Conservation (phyloP, 2,797 vertebrate genomes). For the Lerista edwardsae region DNA sequence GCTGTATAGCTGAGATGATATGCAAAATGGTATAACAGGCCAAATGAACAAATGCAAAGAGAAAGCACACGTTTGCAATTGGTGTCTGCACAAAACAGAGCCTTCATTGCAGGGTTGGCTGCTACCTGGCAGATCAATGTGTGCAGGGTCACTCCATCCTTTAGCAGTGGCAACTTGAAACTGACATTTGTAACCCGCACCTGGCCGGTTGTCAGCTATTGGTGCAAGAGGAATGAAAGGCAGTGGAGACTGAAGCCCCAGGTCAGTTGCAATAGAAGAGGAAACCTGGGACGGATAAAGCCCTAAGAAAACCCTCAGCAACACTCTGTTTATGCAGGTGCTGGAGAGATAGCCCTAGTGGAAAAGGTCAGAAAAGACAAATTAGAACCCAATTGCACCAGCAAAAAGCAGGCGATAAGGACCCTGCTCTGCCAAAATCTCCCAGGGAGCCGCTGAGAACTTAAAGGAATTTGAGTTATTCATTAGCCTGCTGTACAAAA, state of each 20-base stretch:
- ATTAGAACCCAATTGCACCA: conserved; percentile 41
- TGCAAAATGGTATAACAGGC: not conserved
- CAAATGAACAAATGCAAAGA: not conserved
- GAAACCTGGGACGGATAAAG: not conserved
- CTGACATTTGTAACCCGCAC: no score
- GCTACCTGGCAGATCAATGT: not conserved
- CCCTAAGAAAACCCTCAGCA: conserved; percentile 42
- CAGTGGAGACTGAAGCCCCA: not conserved
- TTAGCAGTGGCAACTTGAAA: not conserved
- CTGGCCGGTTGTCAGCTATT: not conserved
- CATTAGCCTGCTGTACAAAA: conserved; percentile 28
- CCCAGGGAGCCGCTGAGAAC: conserved; percentile 22
- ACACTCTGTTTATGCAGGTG: conserved; percentile 58
- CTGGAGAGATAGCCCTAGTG: conserved; percentile 4
- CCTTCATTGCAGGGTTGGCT: no score
- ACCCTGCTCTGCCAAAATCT: conserved; percentile 3
- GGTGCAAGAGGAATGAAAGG: not conserved
- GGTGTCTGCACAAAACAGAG: no score
- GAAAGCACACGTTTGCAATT: not conserved
- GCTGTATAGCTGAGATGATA: no score
- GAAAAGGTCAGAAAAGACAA: conserved; percentile 43
- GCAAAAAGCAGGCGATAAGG: conserved; percentile 50
- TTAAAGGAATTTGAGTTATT: conserved; percentile 36
- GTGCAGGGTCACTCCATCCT: no score
- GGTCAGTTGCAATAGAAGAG: not conserved